These are phyloP conservation scores for Prosopocoilus inquinatus DNA, from an alignment of 2,888 invertebrate species.

Conservation along the genomic window DNA sequence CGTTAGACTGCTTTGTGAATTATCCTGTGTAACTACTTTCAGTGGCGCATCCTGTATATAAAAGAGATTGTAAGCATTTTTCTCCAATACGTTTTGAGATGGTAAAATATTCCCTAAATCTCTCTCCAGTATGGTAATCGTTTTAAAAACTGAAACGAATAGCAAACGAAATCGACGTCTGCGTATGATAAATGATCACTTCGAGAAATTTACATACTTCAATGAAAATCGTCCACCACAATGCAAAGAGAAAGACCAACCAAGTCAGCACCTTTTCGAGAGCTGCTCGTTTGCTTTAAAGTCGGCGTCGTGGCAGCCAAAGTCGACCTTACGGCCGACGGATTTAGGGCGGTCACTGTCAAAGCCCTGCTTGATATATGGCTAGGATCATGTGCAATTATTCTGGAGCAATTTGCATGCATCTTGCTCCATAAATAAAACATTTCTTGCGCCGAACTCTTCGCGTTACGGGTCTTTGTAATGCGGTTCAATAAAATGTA, in stretches of 20 bases:
- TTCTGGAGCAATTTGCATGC: slow-evolving; percentile 27
- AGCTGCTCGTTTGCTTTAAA: slow-evolving; percentile 34
- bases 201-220: slow-evolving; percentile 49
- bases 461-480: background rate
- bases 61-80: too few relatives aligned
- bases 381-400: slow-evolving; percentile 25
- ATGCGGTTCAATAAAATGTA: too few relatives aligned
- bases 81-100: background rate
- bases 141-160: slow-evolving; percentile 18
- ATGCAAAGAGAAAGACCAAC: slow-evolving; percentile 20
- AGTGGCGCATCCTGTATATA: too few relatives aligned
- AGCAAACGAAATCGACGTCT: slow-evolving; percentile 29
- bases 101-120: background rate
- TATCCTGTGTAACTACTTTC: too few relatives aligned
- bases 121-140: slow-evolving; percentile 17
- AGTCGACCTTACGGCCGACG: slow-evolving; percentile 20
- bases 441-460: slow-evolving; percentile 12
- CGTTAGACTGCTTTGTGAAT: too few relatives aligned
- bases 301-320: slow-evolving; percentile 17
- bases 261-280: slow-evolving; percentile 40
- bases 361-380: slow-evolving; percentile 24
- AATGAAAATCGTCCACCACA: slow-evolving; percentile 44
- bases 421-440: slow-evolving; percentile 23
- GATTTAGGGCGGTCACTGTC: slow-evolving; percentile 17
- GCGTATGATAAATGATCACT: slow-evolving; percentile 43